Conservation (phyloP, 2,888 invertebrate genomes). For the Allolobophora icterica region DNA sequence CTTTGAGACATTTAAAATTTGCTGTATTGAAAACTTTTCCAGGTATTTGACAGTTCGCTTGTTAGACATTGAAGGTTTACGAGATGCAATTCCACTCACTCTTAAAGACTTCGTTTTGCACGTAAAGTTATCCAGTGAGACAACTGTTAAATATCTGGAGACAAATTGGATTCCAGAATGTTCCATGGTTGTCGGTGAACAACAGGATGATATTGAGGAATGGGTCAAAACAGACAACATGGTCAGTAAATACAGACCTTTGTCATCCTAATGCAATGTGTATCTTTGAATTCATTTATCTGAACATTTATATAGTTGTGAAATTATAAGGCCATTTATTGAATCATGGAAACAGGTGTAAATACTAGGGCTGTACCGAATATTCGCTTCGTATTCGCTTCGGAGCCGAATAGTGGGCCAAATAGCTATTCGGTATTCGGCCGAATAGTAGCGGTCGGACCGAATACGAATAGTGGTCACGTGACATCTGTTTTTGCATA, state of each 20-base stretch:
- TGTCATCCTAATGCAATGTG: not conserved
- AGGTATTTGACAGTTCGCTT: constrained; percentile 71
- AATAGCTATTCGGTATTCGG: no score
- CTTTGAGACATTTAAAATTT: not conserved
- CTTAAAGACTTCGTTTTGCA: constrained; percentile 57
- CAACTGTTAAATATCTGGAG: constrained; percentile 52
- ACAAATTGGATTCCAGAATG: constrained; percentile 60
- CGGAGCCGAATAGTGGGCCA: no score
- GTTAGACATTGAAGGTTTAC: constrained; percentile 71
- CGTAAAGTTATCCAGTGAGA: constrained; percentile 54
- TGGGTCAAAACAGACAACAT: constrained; percentile 84
- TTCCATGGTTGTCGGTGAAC: constrained; percentile 55
- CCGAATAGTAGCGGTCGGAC: no score
- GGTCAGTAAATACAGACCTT: constrained; percentile 62
- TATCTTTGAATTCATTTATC: not conserved
- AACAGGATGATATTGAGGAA: constrained; percentile 70
- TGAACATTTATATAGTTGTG: not conserved
- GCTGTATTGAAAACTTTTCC: not conserved
- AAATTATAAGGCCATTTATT: no score
- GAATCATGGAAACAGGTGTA: no score
- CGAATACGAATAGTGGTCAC: no score
- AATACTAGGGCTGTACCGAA: no score
- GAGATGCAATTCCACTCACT: constrained; percentile 65
- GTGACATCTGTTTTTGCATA: no score
- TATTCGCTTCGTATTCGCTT: no score